Base-by-base conservation (phyloP, 2,797 vertebrate genomes). In the Kryptopterus vitreolus region DNA sequence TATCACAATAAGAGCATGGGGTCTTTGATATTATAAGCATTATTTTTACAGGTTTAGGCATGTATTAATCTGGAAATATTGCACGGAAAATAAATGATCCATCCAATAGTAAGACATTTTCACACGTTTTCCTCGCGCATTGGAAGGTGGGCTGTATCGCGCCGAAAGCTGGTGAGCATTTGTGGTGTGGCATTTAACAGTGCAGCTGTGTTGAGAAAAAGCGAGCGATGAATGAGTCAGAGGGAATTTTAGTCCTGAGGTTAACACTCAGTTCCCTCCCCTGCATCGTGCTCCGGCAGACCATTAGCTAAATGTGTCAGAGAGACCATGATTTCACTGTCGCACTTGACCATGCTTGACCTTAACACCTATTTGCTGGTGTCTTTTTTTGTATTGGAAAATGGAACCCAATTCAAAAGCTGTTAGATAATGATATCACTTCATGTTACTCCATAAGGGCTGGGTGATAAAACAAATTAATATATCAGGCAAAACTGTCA, bases 231-330 rank as follows among this genome's bases (percentile, higher is more conserved):
- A 55, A 74, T 74, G 76, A 79, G 72, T 75, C 62, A 83, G 43
- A 77, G 78, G 79, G 73, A 83, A 80, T 78, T 75, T 50, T 66
- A 59, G 52, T 69, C 70, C 76, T 43, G 70, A 50, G 76, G 69
- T 82, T 59, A 78, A 29, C 0, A 12, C 76, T 73, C 69, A 16
- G 68, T 55, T 62, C 76, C n/a, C 69, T 73, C 50, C 76, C 16
- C 75, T 72, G 20, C 68, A 71, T 82, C 74, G 63, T 55, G 80
- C 75, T 70, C 22, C 69, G 68, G 61, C 63, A 68, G 73, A 53
- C 29, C 61, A 82, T 78, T 78, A 78, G 52, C 69, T 52, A 68
- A 78, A 82, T 59, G 52, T 82, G 59, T 73, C 76, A 78, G 35
- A 46, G 43, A 65, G 26, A 69, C 76, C 50, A 66, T 29, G 59